Evolutionary conservation across 2,888 invertebrate species (phyloP), one percentile per base, ranked within the genome.

Genomic region (Alcis repandata): DNA sequence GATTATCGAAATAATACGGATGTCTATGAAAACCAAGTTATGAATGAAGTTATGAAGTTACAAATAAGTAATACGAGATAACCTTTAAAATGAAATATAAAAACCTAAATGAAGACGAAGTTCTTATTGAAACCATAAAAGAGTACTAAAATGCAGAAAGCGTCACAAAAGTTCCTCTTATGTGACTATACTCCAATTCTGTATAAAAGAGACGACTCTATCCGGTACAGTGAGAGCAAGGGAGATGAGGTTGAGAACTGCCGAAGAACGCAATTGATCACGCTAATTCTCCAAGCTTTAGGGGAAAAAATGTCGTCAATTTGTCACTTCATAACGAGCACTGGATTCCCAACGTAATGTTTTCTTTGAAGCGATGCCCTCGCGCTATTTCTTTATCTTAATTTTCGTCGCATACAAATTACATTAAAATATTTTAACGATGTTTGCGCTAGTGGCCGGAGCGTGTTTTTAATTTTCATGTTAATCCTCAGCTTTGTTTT

Each of bases 181-280:
- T 61, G 53, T 61, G 60, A 52, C 11, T 46, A 32, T 56, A 51
- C 53, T 59, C 43, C 56, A 67, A 66, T 61, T 65, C 60, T 20
- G 52, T 36, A 27, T 59, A 27, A 67, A 78, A n/a, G 69, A 63
- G 67, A 68, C 56, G 32, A 38, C 51, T 49, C 22, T 32, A 61
- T 53, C 45, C n/a, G 17, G 48, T 33, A 45, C 63, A 19, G 60
- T 54, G 67, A 70, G 77, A 73, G 73, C 52, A 75, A 82, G 76
- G 72, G 77, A 81, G 80, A 83, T 71, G 77, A 78, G 79, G 78
- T 80, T 81, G 79, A 83, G 81, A 83, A 81, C 82, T 85, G 84
- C 84, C 86, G 84, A 87, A 87, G 85, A 86, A 82, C 82, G 86
- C 88, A 87, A 91, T 92, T 90, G 91, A 92, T 92, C 90, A 89